Percentiles rank a stretch among this genome's conserved stretches.
phyloP scores from a whole-genome alignment of 2,113 vertebrate species.

The Chlorodrepanis virens region DNA sequence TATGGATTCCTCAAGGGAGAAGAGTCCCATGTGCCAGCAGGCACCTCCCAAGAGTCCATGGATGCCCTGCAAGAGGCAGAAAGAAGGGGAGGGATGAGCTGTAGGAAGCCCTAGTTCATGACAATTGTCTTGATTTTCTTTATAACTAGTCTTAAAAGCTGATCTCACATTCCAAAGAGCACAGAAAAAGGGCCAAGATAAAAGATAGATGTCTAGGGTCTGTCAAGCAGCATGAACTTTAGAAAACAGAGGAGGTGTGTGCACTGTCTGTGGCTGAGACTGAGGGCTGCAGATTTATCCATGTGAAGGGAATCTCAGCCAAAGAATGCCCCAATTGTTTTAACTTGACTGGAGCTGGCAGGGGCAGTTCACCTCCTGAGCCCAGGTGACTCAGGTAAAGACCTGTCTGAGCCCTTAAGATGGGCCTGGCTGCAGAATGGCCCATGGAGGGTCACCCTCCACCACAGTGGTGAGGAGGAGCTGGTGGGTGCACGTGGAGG shows the following conservation, averaged over 20 bases:
- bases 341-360: neutral
- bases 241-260: neutral
- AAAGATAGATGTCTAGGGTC: neutral
- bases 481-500: neutral
- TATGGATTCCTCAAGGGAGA: fast-evolving
- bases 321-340: neutral
- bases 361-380: neutral
- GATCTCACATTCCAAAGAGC: neutral
- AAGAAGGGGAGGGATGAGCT: neutral
- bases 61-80: neutral
- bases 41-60: neutral
- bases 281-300: neutral
- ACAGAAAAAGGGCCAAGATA: neutral
- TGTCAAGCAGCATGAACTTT: neutral
- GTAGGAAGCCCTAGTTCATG: neutral
- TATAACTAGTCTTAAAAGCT: neutral
- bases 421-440: neutral
- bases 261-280: fast-evolving
- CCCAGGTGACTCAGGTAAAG: neutral
- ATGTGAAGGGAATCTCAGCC: neutral
- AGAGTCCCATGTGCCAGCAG: neutral
- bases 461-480: neutral
- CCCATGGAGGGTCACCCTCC: neutral
- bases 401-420: neutral
- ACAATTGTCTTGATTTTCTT: neutral